phyloP scores from a whole-genome alignment of 2,113 vertebrate species.

The Microcebus murinus region DNA sequence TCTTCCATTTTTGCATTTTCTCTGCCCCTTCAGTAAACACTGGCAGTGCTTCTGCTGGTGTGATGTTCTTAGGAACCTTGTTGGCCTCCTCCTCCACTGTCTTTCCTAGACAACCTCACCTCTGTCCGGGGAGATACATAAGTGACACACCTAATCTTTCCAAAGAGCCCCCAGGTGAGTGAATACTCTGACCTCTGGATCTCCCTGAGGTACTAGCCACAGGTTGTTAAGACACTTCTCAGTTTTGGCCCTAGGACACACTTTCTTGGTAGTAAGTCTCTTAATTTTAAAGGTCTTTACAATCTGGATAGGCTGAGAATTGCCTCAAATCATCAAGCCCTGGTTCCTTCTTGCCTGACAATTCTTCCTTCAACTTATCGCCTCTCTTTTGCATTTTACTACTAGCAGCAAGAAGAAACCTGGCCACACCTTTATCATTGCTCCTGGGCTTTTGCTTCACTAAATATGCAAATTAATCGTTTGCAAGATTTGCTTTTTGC shows the following conservation, averaged over 20 bases:
- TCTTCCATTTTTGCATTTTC: background rate
- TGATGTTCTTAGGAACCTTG: background rate
- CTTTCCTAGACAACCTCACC: background rate
- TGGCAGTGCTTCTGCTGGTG: background rate
- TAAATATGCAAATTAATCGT: background rate
- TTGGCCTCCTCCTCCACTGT: background rate
- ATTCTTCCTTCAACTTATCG: background rate
- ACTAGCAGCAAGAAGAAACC: background rate
- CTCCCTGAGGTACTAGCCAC: background rate
- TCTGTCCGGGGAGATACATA: background rate
- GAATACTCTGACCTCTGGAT: background rate
- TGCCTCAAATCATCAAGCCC: background rate
- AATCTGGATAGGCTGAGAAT: background rate
- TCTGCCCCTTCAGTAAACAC: background rate
- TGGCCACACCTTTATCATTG: background rate
- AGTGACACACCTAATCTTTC: background rate
- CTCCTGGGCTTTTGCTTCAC: background rate
- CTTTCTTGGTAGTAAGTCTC: background rate
- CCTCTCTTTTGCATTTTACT: background rate
- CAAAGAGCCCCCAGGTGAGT: background rate
- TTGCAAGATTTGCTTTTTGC: background rate
- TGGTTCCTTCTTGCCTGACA: background rate
- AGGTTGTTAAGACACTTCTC: background rate
- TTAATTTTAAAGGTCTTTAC: conserved; percentile 6
- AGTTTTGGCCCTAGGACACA: background rate